Evolutionary conservation across 1,140 invertebrate genomes (phyloP).

Genomic region (Phymastichus coffea): DNA sequence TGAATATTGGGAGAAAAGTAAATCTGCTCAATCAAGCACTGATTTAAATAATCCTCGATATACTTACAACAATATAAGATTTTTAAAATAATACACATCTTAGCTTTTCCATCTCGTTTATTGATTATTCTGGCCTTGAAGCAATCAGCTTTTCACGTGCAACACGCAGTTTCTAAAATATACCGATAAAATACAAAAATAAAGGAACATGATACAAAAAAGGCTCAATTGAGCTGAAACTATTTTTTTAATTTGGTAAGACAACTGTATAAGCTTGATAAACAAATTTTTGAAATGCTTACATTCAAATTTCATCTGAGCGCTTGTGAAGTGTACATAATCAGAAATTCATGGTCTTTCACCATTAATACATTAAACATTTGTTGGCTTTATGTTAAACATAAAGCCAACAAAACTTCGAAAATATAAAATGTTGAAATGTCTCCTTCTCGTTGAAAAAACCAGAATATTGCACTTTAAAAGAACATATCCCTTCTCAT

Average conservation of each 20-base stretch:
- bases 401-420: too few species aligned
- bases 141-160: background rate
- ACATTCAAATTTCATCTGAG: too few species aligned
- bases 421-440: slow-evolving; percentile 18
- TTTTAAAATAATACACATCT: background rate
- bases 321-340: too few species aligned
- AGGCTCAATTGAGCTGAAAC: slow-evolving; percentile 8
- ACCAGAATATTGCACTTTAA: background rate
- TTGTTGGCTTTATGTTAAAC: too few species aligned
- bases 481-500: slow-evolving; percentile 16
- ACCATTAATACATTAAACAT: too few species aligned
- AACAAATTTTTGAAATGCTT: too few species aligned
- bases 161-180: slow-evolving; percentile 3
- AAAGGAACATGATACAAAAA: too few species aligned
- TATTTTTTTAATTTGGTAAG: slow-evolving; percentile 27
- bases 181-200: too few species aligned
- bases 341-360: too few species aligned
- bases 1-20: background rate
- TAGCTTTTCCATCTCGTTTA: slow-evolving; percentile 16
- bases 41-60: slow-evolving; percentile 6
- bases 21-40: background rate
- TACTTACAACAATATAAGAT: background rate
- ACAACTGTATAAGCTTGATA: too few species aligned
- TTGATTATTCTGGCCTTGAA: too few species aligned
- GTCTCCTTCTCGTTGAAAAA: background rate